Base-by-base conservation (phyloP, 2,797 vertebrate genomes). In the Amniataba percoides region DNA sequence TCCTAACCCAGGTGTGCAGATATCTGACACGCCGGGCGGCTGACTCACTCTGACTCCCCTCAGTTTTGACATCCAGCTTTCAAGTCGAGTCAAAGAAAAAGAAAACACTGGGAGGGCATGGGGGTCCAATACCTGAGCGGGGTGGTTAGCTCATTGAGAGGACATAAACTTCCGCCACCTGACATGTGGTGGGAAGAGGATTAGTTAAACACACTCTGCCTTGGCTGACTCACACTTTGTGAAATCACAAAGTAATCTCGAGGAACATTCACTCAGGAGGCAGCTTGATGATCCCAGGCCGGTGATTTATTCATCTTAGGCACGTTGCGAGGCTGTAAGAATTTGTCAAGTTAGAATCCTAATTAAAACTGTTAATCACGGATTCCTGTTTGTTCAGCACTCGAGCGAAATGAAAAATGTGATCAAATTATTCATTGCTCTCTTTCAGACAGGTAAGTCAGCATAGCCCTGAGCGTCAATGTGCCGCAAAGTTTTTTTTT, bases 321-420 rank as follows among this genome's bases (percentile, higher is more conserved):
- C 86, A 87, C 88, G 89, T 91, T 89, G 93, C 85, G 65, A 92
- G 92, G 92, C 94, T 93, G 87, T 92, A 87, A 89, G 93, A 95
- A 94, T 96, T 95, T 94, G 93, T 95, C 95, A 96, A 93, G 91
- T 94, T 94, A 92, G 94, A 95, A 94, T 95, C 96, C 96, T 96
- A 97, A 97, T 97, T 96, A 96, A 96, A 96, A 95, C 94, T 94
- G 94, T 95, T 95, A 95, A 95, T 95, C 96, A 95, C 89, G 92
- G 81, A 94, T 95, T 95, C 94, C 95, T 96, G 95, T 96, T 92
- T 94, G 95, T 95, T 97, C 96, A 97, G 96, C 96, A 96, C 95
- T 95, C 11, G 70, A 88, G 74, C 92, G 95, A 96, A 95, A 96
- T 96, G 96, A 96, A 96, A 96, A 96, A 95, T 96, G 95, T 95